These are phyloP conservation scores for Schizothorax lantsangensis DNA, from an alignment of 2,797 vertebrate species.

Conservation along the genomic window DNA sequence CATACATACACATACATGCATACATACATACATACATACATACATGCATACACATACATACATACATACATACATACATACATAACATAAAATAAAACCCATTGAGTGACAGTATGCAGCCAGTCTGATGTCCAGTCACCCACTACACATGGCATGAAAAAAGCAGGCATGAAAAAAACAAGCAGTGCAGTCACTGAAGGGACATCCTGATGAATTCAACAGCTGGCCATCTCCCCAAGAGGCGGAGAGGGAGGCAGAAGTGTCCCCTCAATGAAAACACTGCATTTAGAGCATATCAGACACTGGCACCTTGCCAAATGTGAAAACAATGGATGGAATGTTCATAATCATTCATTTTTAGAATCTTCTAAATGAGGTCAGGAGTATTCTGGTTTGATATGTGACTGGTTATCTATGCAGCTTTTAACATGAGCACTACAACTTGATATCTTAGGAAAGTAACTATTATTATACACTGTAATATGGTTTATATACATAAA, in stretches of 20 bases:
- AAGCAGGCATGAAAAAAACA: background rate
- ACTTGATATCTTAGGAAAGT: background rate
- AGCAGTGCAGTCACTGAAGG: background rate
- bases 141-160: background rate
- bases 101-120: background rate
- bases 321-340: constrained; percentile 56
- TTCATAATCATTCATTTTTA: background rate
- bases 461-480: background rate
- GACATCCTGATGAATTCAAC: constrained; percentile 3
- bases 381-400: background rate
- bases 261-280: constrained; percentile 60
- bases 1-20: too few species aligned
- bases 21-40: too few species aligned
- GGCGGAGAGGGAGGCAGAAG: constrained; percentile 2
- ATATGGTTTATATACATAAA: background rate
- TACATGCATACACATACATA: too few species aligned
- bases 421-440: background rate
- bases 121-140: background rate
- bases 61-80: too few species aligned
- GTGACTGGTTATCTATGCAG: background rate
- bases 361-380: background rate
- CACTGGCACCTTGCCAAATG: constrained; percentile 66
- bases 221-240: background rate
- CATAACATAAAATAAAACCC: background rate
- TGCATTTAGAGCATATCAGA: constrained; percentile 65